phyloP scores from a whole-genome alignment of 2,888 invertebrate genomes.

The Lycaena phlaeas region DNA sequence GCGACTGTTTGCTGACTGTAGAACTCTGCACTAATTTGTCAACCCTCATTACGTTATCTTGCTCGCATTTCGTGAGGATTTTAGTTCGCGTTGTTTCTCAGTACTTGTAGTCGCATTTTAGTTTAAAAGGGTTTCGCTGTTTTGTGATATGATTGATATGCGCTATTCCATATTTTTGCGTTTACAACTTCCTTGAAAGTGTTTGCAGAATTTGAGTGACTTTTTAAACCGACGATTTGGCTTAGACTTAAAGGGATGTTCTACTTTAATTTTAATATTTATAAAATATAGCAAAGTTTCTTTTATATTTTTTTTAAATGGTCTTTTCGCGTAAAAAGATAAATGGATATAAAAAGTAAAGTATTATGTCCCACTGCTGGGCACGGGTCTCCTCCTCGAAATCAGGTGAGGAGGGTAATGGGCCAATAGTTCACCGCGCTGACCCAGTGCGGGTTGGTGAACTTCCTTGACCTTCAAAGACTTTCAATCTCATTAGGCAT shows the following conservation, averaged over 20 bases:
- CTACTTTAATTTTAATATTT: neutral
- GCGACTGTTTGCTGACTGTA: slow-evolving; percentile 38
- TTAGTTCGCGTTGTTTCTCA: slow-evolving; percentile 26
- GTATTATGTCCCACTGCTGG: no score
- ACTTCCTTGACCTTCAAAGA: no score
- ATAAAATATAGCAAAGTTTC: neutral
- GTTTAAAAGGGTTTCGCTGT: slow-evolving; percentile 41
- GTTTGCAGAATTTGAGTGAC: neutral
- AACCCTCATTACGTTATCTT: slow-evolving; percentile 53
- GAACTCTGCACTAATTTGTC: slow-evolving; percentile 50
- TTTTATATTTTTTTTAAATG: neutral
- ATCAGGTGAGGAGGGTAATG: no score
- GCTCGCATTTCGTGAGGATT: slow-evolving; percentile 35
- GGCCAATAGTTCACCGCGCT: no score
- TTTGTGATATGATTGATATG: slow-evolving; percentile 28
- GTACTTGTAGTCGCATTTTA: slow-evolving; percentile 15
- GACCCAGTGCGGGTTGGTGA: no score
- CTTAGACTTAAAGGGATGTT: neutral
- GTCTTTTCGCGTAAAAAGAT: neutral
- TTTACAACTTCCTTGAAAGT: neutral
- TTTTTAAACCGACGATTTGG: neutral
- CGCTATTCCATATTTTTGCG: neutral
- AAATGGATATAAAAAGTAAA: no score
- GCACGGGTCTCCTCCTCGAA: no score
- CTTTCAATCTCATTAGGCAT: no score